phyloP scores from a whole-genome alignment of 2,888 invertebrate species.

The Parthenolecanium corni region DNA sequence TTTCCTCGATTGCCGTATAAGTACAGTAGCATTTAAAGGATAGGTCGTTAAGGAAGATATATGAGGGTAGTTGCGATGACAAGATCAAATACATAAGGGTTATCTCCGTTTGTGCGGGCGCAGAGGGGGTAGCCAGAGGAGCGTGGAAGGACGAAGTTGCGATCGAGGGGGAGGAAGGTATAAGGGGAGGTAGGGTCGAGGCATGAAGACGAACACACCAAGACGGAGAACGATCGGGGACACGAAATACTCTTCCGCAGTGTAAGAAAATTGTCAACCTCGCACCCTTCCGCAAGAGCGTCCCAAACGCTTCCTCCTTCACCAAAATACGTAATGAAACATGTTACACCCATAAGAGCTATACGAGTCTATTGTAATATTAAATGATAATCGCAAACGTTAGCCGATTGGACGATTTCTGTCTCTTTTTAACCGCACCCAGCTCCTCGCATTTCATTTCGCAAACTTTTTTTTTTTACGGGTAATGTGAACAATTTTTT shows the following conservation, averaged over 20 bases:
- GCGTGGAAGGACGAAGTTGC: not conserved
- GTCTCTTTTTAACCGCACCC: too few species aligned
- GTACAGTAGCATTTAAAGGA: slow-evolving; percentile 19
- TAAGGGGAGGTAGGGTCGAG: not conserved
- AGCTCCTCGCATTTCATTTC: too few species aligned
- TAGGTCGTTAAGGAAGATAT: slow-evolving; percentile 28
- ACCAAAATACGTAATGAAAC: slow-evolving; percentile 15
- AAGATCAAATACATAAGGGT: slow-evolving; percentile 29
- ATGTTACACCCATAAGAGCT: slow-evolving; percentile 17
- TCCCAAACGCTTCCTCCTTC: not conserved
- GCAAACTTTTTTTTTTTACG: too few species aligned
- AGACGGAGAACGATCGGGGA: too few species aligned
- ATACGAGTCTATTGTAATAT: slow-evolving; percentile 17
- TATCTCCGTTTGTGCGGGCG: slow-evolving; percentile 11
- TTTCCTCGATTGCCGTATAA: slow-evolving; percentile 4
- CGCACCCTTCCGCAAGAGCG: not conserved
- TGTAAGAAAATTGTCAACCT: slow-evolving; percentile 15
- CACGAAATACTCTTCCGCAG: not conserved
- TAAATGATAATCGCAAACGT: too few species aligned
- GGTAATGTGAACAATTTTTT: too few species aligned
- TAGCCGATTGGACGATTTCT: too few species aligned
- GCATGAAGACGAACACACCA: not conserved
- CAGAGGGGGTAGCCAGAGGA: not conserved
- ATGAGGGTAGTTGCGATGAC: slow-evolving; percentile 28
- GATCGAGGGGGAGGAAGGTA: not conserved